Evolutionary conservation across 1,140 invertebrate genomes (phyloP).

Genomic region (Lepidurus couesii): DNA sequence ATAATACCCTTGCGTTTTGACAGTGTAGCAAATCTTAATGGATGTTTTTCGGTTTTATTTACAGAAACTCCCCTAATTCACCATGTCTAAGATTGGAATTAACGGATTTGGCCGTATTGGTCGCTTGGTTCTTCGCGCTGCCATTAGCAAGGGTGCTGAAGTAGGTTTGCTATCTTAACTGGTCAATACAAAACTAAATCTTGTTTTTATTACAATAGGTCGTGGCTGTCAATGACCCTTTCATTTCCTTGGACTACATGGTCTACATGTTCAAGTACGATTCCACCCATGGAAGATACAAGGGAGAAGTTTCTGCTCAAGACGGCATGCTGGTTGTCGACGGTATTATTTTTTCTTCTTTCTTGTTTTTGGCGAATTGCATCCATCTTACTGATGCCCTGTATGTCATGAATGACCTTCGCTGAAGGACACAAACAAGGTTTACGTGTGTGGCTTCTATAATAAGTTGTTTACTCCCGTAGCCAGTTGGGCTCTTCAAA

Average conservation of each 20-base stretch:
- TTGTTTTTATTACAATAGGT: slow-evolving; percentile 50
- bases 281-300: slow-evolving; percentile 87
- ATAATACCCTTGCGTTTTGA: too few species aligned
- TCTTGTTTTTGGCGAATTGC: slow-evolving; percentile 39
- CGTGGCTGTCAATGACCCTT: slow-evolving; percentile 91
- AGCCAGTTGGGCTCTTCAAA: background rate
- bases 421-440: slow-evolving; percentile 3
- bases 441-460: background rate
- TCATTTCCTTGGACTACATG: slow-evolving; percentile 91
- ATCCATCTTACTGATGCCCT: too few species aligned
- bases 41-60: slow-evolving; percentile 28
- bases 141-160: slow-evolving; percentile 66
- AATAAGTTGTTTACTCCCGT: background rate
- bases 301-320: slow-evolving; percentile 72
- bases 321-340: slow-evolving; percentile 75
- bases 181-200: background rate
- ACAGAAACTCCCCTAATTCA: slow-evolving; percentile 34
- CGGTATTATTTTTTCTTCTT: slow-evolving; percentile 49
- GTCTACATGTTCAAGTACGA: slow-evolving; percentile 98
- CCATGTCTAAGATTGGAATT: slow-evolving; percentile 81
- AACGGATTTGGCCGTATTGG: slow-evolving; percentile 97
- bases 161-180: slow-evolving; percentile 45
- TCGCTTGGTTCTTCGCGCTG: slow-evolving; percentile 81
- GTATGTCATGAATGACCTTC: background rate
- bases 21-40: background rate